Percentiles rank a stretch among this genome's conserved stretches.
Evolutionary conservation across 1,140 invertebrate genomes (phyloP).

Genomic region (Caenorhabditis latens): DNA sequence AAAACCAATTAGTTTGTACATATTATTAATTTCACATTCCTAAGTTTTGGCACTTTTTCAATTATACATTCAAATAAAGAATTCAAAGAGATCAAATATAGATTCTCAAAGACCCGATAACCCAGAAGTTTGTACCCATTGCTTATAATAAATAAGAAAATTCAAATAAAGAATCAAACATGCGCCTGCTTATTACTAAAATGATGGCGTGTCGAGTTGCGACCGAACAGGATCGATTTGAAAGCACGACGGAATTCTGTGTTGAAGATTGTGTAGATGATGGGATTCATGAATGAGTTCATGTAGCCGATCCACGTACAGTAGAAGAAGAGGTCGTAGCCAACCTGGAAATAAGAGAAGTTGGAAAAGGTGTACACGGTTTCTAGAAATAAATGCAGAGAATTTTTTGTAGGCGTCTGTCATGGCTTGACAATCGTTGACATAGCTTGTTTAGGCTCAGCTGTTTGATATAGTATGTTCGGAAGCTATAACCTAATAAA

Average conservation of each 20-base stretch:
- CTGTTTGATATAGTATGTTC: too few relatives aligned
- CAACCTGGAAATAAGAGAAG: constrained; percentile 80
- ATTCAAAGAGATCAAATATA: too few relatives aligned
- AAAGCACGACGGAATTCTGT: constrained; percentile 98
- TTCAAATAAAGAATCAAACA: background rate
- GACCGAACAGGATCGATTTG: constrained; percentile 78
- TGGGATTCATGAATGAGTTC: constrained; percentile 87
- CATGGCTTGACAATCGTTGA: too few relatives aligned
- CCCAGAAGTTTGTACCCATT: constrained; percentile 13
- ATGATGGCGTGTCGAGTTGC: constrained; percentile 27
- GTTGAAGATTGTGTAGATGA: constrained; percentile 99
- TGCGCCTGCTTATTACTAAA: constrained; percentile 43
- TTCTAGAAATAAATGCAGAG: too few relatives aligned
- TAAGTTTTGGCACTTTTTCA: too few relatives aligned
- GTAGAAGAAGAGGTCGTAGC: constrained; percentile 88
- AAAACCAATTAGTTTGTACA: too few relatives aligned
- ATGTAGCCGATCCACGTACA: constrained; percentile 72
- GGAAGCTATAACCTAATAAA: too few relatives aligned
- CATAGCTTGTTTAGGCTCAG: too few relatives aligned
- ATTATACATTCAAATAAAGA: too few relatives aligned
- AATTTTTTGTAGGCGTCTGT: too few relatives aligned
- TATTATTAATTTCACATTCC: too few relatives aligned
- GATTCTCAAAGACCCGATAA: background rate
- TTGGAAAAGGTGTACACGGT: background rate
- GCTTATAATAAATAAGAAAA: background rate